Base-by-base conservation (phyloP, 1,140 invertebrate species). In the Eueides isabella region DNA sequence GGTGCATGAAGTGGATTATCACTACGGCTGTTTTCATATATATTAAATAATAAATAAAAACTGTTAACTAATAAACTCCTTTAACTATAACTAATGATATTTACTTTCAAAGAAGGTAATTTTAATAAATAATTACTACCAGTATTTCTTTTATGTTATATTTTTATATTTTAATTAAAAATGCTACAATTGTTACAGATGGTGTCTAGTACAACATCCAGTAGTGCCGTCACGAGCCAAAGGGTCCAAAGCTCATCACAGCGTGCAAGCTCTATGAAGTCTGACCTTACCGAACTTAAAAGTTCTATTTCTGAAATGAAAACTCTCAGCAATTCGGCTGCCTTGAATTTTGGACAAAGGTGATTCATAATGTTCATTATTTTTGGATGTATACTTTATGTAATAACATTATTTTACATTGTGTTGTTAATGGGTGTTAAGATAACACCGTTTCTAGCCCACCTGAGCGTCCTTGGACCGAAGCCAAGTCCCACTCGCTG, bases 251-350 rank as follows among this genome's bases (percentile, higher is more conserved):
- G 90, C 68, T 93, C 93, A 28, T 93, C 94, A 67, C 94, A 95
- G 75, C 83, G 90, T 16, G 95, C 95, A 67, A 95, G 95, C 71
- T 95, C 95, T 19, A 94, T 96, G 84, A 96, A 96, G 90, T 95
- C 95, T n/a, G 96, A 96, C 89, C 94, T 97, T 61, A 95, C 94
- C 74, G 96, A 97, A 78, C 94, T 97, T 61, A 96, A 97, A 88
- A 96, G 95, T 83, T 96, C 96, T 80, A 96, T 97, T 89, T 96
- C 96, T 29, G 96, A 97, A 93, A 96, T 97, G 95, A 96, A 96
- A 85, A 91, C 94, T 78, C 80, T 94, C 48, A 94, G 94, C 81
- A 94, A 91, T 72, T 85, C 90, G 55, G 91, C 93, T 72, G 89
- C 94, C 75, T 83, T 94, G 74, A 93, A 93, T 82, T 92, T 95